Base-by-base conservation (phyloP, 1,140 invertebrate genomes). In the Cyclargus thomasi region DNA sequence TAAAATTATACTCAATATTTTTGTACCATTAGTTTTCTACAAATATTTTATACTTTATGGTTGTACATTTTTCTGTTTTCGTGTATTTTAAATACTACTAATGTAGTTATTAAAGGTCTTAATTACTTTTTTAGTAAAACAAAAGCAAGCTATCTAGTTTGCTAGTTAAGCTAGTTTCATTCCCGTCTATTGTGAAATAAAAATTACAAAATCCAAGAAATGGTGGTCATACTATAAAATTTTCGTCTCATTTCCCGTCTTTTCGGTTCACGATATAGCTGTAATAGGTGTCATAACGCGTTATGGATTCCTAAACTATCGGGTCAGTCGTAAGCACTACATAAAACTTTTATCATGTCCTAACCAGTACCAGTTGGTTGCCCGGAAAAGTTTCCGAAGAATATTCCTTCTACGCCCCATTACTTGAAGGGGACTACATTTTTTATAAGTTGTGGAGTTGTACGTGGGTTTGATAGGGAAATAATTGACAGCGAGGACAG, bases 301-400 rank as follows among this genome's bases (percentile, higher is more conserved):
- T 81, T 80, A 82, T 77, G 75, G 79, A 79, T 80, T 78, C 75
- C 73, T 74, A 78, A 82, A 83, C 76, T 81, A 79, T 78, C 53
- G 72, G 75, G 74, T 76, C 73, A 72, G 74, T 78, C 80, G 80
- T 86, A 88, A 84, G 77, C 76, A 84, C 77, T 80, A 80, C 76
- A 85, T 88, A 88, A 88, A 86, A 88, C 75, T 86, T 86, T 86
- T 82, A 83, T 86, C 80, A 81, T 77, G 73, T 72, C 74, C 77
- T 72, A 69, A 78, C 74, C 78, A 86, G 78, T 75, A 67, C 74
- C 69, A 66, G 65, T 59, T 66, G 71, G 70, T 72, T 68, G 73
- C 66, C 69, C n/a, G n/a, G 64, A 67, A 76, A 81, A 82, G 75
- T 86, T 85, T 73, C 73, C 70, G 71, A 86, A 85, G 79, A 80